Evolutionary conservation across 2,888 invertebrate species (phyloP).

Genomic region (Tenthredo livida): DNA sequence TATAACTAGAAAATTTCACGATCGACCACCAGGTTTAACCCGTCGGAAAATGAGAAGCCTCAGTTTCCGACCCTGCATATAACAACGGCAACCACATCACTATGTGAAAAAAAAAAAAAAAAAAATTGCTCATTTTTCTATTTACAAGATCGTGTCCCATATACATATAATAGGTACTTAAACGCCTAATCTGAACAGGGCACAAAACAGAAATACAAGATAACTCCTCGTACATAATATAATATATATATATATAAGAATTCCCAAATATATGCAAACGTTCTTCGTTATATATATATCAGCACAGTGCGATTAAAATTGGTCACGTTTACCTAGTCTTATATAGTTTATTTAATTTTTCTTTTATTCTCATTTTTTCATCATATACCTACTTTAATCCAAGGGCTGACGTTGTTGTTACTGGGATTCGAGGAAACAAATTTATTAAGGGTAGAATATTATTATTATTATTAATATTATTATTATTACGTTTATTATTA

Average conservation of each 20-base stretch:
- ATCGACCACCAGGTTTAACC: not conserved
- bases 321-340: not conserved
- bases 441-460: not conserved
- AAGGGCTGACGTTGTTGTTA: not conserved
- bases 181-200: not conserved
- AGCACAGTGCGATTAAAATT: not conserved
- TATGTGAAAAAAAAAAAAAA: not conserved
- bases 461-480: not conserved
- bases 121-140: not conserved
- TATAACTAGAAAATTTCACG: not conserved
- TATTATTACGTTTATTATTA: not conserved
- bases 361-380: not conserved
- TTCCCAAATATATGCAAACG: not conserved
- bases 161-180: slow-evolving; percentile 9
- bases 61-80: not conserved
- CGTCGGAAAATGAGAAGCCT: not conserved
- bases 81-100: slow-evolving; percentile 3
- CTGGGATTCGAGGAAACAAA: not conserved
- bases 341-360: not conserved
- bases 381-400: not conserved
- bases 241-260: not conserved
- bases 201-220: not conserved
- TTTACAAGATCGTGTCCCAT: slow-evolving; percentile 29
- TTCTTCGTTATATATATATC: not conserved
- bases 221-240: not conserved